Conservation (phyloP, 2,797 vertebrate species). For the Clamator glandarius region DNA sequence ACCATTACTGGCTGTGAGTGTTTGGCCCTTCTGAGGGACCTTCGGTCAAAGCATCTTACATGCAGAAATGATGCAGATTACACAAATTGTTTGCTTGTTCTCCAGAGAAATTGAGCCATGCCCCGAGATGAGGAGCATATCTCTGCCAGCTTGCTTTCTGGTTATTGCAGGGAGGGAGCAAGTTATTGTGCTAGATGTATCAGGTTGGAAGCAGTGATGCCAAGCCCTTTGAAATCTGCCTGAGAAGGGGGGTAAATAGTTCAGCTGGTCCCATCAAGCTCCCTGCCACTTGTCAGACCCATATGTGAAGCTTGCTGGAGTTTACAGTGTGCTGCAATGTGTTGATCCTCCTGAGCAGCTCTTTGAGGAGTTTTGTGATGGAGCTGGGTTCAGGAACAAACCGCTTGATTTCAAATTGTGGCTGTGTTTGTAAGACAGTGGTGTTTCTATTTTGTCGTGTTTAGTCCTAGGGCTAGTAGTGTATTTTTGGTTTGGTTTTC, state of each 20-base stretch:
- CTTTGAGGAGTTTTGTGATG: rapidly evolving
- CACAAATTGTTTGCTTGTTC: background rate
- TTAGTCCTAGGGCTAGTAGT: background rate
- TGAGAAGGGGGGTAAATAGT: background rate
- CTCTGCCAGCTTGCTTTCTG: background rate
- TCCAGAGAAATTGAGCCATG: background rate
- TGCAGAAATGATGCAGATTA: background rate
- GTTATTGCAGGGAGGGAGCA: background rate
- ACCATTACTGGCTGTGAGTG: background rate
- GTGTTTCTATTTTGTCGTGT: background rate
- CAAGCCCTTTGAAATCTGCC: background rate
- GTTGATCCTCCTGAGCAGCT: background rate
- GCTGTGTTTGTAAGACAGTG: background rate
- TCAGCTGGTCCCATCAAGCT: background rate
- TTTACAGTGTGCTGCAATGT: rapidly evolving
- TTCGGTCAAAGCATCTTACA: background rate
- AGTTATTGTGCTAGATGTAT: background rate
- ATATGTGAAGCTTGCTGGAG: background rate
- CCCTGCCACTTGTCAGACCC: background rate
- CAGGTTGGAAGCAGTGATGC: rapidly evolving
- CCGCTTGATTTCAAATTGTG: rapidly evolving
- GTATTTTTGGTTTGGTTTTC: constrained; percentile 2
- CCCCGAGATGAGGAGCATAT: rapidly evolving
- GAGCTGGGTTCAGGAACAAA: background rate
- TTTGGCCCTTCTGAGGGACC: background rate